Percentiles rank a stretch among this genome's conserved stretches.
Evolutionary conservation across 2,797 vertebrate genomes (phyloP).

Genomic region (Coilia nasus): DNA sequence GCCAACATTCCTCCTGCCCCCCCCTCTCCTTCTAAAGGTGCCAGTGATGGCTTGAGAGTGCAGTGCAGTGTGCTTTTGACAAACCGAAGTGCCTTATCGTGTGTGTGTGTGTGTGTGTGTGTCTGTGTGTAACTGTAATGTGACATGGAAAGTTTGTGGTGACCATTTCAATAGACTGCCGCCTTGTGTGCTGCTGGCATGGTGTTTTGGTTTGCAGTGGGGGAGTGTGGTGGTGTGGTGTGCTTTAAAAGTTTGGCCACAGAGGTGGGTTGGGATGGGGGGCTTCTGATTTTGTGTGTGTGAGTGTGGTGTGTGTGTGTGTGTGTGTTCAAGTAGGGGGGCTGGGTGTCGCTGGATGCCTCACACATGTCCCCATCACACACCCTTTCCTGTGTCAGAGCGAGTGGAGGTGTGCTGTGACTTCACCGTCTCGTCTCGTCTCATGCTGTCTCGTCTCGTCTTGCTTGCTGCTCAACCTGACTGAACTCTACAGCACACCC

Average conservation of each 20-base stretch:
- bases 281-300: neutral
- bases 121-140: slow-evolving; percentile 4
- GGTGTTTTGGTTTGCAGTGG: slow-evolving; percentile 75
- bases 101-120: slow-evolving; percentile 56
- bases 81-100: slow-evolving; percentile 69
- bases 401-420: slow-evolving; percentile 46
- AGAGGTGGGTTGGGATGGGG: neutral
- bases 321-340: slow-evolving; percentile 19
- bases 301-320: slow-evolving; percentile 26
- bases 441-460: neutral
- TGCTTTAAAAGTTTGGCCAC: slow-evolving; percentile 4
- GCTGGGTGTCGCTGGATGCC: slow-evolving; percentile 33
- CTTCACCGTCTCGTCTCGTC: slow-evolving; percentile 31
- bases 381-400: slow-evolving; percentile 56
- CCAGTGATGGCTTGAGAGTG: slow-evolving; percentile 78
- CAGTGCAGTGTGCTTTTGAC: slow-evolving; percentile 74
- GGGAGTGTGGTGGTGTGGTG: slow-evolving; percentile 34
- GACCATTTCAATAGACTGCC: slow-evolving; percentile 7
- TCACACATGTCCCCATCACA: slow-evolving; percentile 53
- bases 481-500: neutral
- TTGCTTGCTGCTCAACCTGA: slow-evolving; percentile 11
- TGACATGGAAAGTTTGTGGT: slow-evolving; percentile 25
- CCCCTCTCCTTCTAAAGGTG: slow-evolving; percentile 72
- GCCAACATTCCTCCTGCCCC: slow-evolving; percentile 1
- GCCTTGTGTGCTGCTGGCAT: slow-evolving; percentile 66